Base-by-base conservation (phyloP, 2,888 invertebrate species). In the Agriopis aurantiaria region DNA sequence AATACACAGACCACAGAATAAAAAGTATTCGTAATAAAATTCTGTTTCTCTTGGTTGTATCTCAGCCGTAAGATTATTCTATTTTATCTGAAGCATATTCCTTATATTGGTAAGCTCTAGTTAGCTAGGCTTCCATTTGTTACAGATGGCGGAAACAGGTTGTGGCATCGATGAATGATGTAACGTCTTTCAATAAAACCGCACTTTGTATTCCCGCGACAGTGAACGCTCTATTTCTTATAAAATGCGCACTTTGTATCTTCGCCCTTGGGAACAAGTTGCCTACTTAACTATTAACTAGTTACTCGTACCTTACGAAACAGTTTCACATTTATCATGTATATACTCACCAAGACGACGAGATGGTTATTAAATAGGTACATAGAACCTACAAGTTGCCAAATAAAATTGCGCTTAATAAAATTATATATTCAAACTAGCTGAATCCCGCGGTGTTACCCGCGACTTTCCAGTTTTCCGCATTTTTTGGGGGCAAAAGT, bases 111-210 rank as follows among this genome's bases (percentile, higher is more conserved):
- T 62, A 53, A 53, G 62, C 53, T 62, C 33, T 45, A 46, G 10
- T 69, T 40, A n/a, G 52, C 53, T 40, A 56, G 55, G 9, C 51
- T 55, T 53, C 68, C 43, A 61, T 49, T 68, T 68, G 64, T 68
- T 61, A 46, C 56, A 40, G 51, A 49, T 59, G 55, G 52, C 53
- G 66, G 60, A 65, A 68, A 65, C 60, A 68, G 46, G 51, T 65
- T 48, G 66, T 61, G 64, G 58, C 53, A 45, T 45, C 62, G 62
- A 62, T 62, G 62, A 62, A 45, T 62, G 62, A 62, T 62, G 62
- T 62, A 53, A 43, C 62, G 45, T 23, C 53, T 46, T 62, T 62
- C 62, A 62, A 62, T 62, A 62, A 53, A 62, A 53, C 46, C 10
- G 14, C 53, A 3, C 45, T 62, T 9, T 53, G 43, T 53, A 53